These are phyloP conservation scores for Salvelinus fontinalis DNA, from an alignment of 2,113 vertebrate genomes.

Conservation along the genomic window DNA sequence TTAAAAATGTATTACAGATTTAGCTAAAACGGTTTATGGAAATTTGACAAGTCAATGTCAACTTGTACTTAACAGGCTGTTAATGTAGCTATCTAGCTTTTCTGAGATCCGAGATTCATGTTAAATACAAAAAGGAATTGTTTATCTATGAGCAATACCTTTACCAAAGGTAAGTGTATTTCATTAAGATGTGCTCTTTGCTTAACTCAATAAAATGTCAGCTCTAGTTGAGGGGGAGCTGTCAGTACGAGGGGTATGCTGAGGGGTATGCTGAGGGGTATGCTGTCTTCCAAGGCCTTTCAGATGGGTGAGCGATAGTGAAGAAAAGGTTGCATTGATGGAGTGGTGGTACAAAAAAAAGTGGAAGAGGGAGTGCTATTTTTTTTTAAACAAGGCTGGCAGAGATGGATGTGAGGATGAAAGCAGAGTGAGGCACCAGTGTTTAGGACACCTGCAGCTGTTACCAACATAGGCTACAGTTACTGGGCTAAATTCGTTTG, in stretches of 20 bases:
- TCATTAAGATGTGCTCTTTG: neutral
- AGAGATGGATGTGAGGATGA: slow-evolving; percentile 40
- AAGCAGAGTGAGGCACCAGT: slow-evolving; percentile 31
- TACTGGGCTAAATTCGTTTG: slow-evolving; percentile 38
- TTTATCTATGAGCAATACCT: neutral
- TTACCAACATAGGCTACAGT: slow-evolving; percentile 34
- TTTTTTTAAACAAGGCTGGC: neutral
- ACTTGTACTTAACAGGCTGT: too few relatives aligned
- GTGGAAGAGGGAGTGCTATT: neutral
- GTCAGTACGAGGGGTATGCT: neutral
- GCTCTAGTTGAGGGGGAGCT: slow-evolving; percentile 24
- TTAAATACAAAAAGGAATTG: neutral
- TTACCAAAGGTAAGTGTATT: neutral
- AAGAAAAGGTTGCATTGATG: slow-evolving; percentile 13
- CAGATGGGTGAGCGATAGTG: slow-evolving; percentile 22
- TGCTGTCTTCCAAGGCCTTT: neutral
- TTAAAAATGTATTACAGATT: neutral
- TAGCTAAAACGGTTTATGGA: neutral
- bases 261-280: neutral
- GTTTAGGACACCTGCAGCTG: slow-evolving; percentile 44
- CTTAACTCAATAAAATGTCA: slow-evolving; percentile 18
- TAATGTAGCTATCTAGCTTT: too few relatives aligned
- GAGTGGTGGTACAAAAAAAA: slow-evolving; percentile 6
- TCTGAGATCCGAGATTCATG: neutral
- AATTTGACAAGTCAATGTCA: slow-evolving; percentile 1